Base-by-base conservation (phyloP, 1,140 invertebrate genomes). In the Harlomillsia oculata region DNA sequence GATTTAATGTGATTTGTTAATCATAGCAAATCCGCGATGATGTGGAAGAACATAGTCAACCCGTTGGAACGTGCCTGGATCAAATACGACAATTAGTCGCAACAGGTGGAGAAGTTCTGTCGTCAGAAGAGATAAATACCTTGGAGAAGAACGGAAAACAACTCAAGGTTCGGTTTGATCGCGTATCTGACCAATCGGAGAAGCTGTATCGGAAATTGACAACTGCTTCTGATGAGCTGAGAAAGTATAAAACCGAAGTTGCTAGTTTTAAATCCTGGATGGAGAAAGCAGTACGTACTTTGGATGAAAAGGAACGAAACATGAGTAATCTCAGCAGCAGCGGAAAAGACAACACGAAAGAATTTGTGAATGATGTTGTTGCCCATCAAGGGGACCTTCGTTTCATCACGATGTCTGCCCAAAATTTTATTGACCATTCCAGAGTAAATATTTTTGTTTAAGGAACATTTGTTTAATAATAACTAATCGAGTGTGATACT, bases 371-470 rank as follows among this genome's bases (percentile, higher is more conserved):
- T 52, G 91, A 97, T 72, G 88, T 96, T 0, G 91, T 95, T 64
- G 84, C 89, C 2, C 91, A 95, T 68, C 89, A 95, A 72, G 92
- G 89, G 1, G 92, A 97, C 73, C 73, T 95, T 2, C 76, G 91
- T 23, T 96, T 94, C 69, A 90, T 95, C 53, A 91, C 89, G 1
- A 93, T 96, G 84, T 82, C 88, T 1, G 89, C 88, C 0, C 89
- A 95, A 73, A 94, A 94, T 71, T 96, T 94, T 71, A 80, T 92
- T 32, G 89, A 94, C 67, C 89, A 95, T 70, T 88, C 87, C 67
- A 92, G 90, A 72, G 81, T 82, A 69, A 57, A 58, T 61, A 53
- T 41, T n/a, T 13, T 4, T 30, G 16, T 50, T 18, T 43, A 37
- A 16, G 11, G 14, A 23, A n/a, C 16, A 13, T 37, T n/a, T 55